Conservation (phyloP, 2,888 invertebrate species). For the Diaprepes abbreviatus region DNA sequence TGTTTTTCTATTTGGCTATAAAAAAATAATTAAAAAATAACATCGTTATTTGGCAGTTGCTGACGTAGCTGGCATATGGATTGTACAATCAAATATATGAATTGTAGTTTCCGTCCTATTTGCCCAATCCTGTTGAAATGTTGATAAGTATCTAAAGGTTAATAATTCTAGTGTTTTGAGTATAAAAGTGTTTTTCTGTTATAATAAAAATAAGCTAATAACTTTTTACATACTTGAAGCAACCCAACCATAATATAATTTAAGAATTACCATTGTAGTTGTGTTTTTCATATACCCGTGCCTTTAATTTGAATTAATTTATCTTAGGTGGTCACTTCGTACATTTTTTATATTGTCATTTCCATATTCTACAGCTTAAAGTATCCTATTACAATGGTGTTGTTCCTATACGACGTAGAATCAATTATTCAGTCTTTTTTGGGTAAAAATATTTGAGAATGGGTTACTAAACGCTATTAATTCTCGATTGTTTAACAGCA, state of each 20-base stretch:
- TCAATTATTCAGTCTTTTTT: conserved; percentile 42
- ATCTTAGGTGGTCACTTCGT: conserved; percentile 44
- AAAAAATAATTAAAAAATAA: too few species aligned
- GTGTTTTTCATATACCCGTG: conserved; percentile 31
- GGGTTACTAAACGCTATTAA: conserved; percentile 40
- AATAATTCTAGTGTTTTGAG: too few species aligned
- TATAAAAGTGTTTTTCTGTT: too few species aligned
- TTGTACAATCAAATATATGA: too few species aligned
- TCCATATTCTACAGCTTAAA: conserved; percentile 24
- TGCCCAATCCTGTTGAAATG: too few species aligned
- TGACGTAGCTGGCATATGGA: too few species aligned
- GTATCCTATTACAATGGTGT: conserved; percentile 39
- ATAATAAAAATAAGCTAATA: too few species aligned
- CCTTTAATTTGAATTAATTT: conserved; percentile 41
- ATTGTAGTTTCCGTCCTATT: too few species aligned
- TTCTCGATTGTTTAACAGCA: conserved; percentile 39
- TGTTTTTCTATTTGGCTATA: too few species aligned
- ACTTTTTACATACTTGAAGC: conserved; percentile 1
- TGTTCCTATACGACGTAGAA: conserved; percentile 36
- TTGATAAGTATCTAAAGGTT: too few species aligned
- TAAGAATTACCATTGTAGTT: not conserved
- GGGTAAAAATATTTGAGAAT: conserved; percentile 29
- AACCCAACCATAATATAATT: not conserved
- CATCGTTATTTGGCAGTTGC: too few species aligned
- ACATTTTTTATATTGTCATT: conserved; percentile 41